Evolutionary conservation across 1,140 invertebrate species (phyloP).

Genomic region (Gonioctena quinquepunctata): DNA sequence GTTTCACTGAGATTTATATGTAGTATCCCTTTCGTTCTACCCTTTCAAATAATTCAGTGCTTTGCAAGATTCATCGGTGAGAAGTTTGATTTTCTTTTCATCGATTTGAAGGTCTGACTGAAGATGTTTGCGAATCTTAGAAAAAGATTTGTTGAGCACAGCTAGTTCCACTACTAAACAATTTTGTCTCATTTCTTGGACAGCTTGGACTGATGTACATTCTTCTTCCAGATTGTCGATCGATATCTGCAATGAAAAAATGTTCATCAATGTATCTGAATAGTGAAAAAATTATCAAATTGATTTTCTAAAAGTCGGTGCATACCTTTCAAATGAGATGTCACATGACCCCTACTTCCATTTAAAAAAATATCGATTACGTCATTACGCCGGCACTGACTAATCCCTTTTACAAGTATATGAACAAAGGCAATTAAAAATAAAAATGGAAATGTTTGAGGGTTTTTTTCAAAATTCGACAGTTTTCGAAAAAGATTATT

Average conservation of each 20-base stretch:
- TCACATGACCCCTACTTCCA: too few relatives aligned
- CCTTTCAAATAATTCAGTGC: conserved; percentile 33
- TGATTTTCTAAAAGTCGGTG: too few relatives aligned
- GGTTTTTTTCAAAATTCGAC: too few relatives aligned
- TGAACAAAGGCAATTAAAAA: too few relatives aligned
- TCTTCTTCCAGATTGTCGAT: conserved; percentile 18
- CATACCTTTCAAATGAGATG: too few relatives aligned
- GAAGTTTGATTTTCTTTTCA: conserved; percentile 34
- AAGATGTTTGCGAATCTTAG: conserved; percentile 21
- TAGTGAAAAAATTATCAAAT: too few relatives aligned
- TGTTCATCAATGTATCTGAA: too few relatives aligned
- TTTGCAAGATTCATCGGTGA: conserved; percentile 35
- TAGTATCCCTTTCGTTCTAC: conserved; percentile 36
- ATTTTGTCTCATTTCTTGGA: conserved; percentile 19
- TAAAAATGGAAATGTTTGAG: too few relatives aligned
- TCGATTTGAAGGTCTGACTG: conserved; percentile 37
- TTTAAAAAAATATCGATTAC: too few relatives aligned
- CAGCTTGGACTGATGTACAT: conserved; percentile 10
- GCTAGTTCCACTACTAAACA: conserved; percentile 19
- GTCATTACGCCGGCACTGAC: too few relatives aligned
- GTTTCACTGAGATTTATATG: conserved; percentile 34
- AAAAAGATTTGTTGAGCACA: conserved; percentile 18
- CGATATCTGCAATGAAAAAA: neutral
- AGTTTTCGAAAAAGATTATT: too few relatives aligned
- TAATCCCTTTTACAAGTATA: too few relatives aligned